Conservation (phyloP, 2,888 invertebrate genomes). For the Drosophila rellima region DNA sequence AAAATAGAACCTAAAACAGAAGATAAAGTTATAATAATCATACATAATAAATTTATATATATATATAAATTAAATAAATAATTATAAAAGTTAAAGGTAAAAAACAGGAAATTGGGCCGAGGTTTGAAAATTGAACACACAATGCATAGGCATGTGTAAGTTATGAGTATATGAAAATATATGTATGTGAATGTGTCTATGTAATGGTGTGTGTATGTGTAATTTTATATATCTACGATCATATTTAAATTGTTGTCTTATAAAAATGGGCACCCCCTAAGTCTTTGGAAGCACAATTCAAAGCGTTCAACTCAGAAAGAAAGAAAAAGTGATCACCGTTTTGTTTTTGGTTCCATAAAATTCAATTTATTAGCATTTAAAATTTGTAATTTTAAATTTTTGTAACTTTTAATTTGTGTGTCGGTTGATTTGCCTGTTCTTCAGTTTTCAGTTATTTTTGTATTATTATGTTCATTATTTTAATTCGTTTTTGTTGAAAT, state of each 20-base stretch:
- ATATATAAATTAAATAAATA: slow-evolving; percentile 39
- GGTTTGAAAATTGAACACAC: slow-evolving; percentile 78
- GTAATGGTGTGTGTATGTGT: slow-evolving; percentile 36
- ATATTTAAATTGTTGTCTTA: slow-evolving; percentile 39
- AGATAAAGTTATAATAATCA: slow-evolving; percentile 27
- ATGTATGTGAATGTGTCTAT: slow-evolving; percentile 38
- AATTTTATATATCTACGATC: neutral
- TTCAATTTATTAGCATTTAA: slow-evolving; percentile 67
- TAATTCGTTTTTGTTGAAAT: slow-evolving; percentile 44
- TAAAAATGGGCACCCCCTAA: slow-evolving; percentile 70
- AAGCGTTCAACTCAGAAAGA: slow-evolving; percentile 66
- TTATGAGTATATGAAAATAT: slow-evolving; percentile 19
- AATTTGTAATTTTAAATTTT: slow-evolving; percentile 29
- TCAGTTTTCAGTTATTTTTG: slow-evolving; percentile 37
- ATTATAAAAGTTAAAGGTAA: slow-evolving; percentile 56
- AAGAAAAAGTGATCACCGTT: slow-evolving; percentile 74
- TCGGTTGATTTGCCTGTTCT: slow-evolving; percentile 54
- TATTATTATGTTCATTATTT: slow-evolving; percentile 33
- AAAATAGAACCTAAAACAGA: slow-evolving; percentile 36
- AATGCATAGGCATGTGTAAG: slow-evolving; percentile 29
- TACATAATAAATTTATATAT: slow-evolving; percentile 40
- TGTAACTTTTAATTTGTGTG: slow-evolving; percentile 36
- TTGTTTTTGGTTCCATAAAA: slow-evolving; percentile 63
- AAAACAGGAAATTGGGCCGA: slow-evolving; percentile 85
- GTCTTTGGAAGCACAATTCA: slow-evolving; percentile 85